Evolutionary conservation across 1,140 invertebrate species (phyloP), one percentile per base, ranked within the genome.

Genomic region (Vanessa atalanta): DNA sequence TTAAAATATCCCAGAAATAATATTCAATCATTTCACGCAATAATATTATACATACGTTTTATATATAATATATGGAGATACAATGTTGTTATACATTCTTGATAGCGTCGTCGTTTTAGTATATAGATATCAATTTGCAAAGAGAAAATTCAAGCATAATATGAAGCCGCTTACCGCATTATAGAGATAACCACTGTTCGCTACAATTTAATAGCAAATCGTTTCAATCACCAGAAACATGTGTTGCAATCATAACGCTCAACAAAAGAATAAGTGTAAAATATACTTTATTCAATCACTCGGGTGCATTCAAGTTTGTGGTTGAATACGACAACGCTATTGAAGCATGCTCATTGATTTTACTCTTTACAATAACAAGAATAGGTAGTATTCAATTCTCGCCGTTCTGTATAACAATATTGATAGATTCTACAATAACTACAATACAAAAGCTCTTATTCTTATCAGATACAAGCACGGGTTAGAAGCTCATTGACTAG

Each of bases 391-490:
- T 75, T 75, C 71, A 64, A 68, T 63, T 70, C 53, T 64, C 61
- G 71, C 61, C 75, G 65, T 80, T 79, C 75, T 72, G 78, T 76
- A 50, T 77, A 75, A 82, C 75, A 80, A 82, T 80, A 76, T 73
- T 69, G 68, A 80, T 82, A 81, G 77, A 81, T 85, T 82, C 83
- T 86, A 87, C 84, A 86, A 87, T 86, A 87, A 84, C 87, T 91
- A 91, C 86, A 78, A 82, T 86, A 89, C 84, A 88, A 87, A 89
- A 91, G 88, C 90, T 90, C 88, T 89, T 90, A 89, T 80, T 82
- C 82, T 83, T 88, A 88, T 86, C 81, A 87, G 80, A 85, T 80
- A 75, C 66, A 79, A 89, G 84, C 85, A 86, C 84, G 87, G 79
- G 82, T 88, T 78, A 79, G 87, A 91, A 90, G 90, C 88, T 92